Evolutionary conservation across 2,113 vertebrate genomes (phyloP).

Genomic region (Himantopus leucocephalus): DNA sequence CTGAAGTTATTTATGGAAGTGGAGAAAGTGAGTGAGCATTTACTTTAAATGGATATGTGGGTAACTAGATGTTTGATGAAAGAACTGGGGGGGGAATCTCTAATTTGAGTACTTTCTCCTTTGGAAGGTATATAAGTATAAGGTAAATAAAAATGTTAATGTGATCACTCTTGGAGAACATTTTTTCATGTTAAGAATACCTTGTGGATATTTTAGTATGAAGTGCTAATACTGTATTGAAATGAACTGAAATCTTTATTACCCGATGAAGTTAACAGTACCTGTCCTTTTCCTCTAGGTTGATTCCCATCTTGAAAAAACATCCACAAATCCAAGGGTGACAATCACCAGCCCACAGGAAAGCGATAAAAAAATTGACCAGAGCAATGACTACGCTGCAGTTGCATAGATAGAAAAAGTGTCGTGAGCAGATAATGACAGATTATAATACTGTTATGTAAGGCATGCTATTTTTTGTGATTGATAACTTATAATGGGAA

Average conservation of each 20-base stretch:
- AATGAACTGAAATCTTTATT: not conserved
- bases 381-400: slow-evolving; percentile 58
- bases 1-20: not conserved
- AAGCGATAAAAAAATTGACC: slow-evolving; percentile 64
- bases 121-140: not conserved
- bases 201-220: not conserved
- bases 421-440: slow-evolving; percentile 12
- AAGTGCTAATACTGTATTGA: not conserved
- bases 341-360: slow-evolving; percentile 76
- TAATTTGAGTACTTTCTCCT: not conserved
- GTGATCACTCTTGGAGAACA: not conserved
- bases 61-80: not conserved
- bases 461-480: not conserved
- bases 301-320: slow-evolving; percentile 35
- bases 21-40: not conserved
- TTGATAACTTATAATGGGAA: not conserved
- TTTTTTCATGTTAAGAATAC: not conserved
- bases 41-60: not conserved
- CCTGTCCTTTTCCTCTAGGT: slow-evolving; percentile 48
- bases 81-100: not conserved
- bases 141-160: not conserved
- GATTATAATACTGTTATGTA: slow-evolving; percentile 5
- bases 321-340: slow-evolving; percentile 68
- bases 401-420: slow-evolving; percentile 58
- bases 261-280: not conserved